Evolutionary conservation across 1,140 invertebrate species (phyloP).

Genomic region (Anadara kagoshimensis): DNA sequence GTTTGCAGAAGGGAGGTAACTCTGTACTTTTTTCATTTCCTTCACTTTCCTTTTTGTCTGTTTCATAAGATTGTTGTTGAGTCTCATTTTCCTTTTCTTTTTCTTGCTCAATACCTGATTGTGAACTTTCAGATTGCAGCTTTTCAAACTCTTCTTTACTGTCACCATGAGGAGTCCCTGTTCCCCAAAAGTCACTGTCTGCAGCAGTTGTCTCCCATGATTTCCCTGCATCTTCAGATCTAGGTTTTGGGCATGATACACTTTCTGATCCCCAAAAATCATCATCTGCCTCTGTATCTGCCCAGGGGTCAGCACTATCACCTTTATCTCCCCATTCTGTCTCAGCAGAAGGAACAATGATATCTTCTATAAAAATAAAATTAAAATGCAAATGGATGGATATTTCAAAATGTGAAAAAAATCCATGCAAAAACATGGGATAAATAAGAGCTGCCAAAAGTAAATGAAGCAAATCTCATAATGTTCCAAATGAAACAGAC

Average conservation of each 20-base stretch:
- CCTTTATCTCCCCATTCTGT: too few relatives aligned
- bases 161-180: background rate
- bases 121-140: too few relatives aligned
- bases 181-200: background rate
- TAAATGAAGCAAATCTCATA: too few relatives aligned
- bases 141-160: slow-evolving; percentile 8
- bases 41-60: background rate
- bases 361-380: too few relatives aligned
- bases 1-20: background rate
- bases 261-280: slow-evolving; percentile 43
- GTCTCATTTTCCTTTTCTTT: slow-evolving; percentile 1
- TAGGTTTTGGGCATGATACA: background rate
- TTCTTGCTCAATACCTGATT: background rate
- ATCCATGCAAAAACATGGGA: too few relatives aligned
- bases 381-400: too few relatives aligned
- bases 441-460: too few relatives aligned
- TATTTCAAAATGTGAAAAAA: too few relatives aligned
- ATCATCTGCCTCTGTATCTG: slow-evolving; percentile 39
- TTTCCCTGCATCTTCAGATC: background rate
- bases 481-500: too few relatives aligned
- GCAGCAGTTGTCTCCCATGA: background rate
- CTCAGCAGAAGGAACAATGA: too few relatives aligned
- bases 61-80: background rate
- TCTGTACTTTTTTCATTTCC: background rate
- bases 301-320: slow-evolving; percentile 11